Evolutionary conservation across 2,888 invertebrate genomes (phyloP), one percentile per base, ranked within the genome.

Genomic region (Phanerotoma sp.): DNA sequence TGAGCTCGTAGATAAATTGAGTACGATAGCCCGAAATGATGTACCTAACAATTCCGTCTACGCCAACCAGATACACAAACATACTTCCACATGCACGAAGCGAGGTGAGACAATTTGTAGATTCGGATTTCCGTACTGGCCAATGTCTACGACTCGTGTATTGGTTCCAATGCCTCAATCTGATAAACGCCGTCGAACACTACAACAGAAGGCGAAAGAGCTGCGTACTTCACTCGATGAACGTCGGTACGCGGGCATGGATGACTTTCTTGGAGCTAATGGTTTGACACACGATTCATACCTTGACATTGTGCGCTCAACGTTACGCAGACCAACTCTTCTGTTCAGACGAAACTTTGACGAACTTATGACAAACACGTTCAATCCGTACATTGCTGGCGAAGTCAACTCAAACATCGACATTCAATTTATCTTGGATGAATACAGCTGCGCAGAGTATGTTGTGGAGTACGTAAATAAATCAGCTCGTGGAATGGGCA

Each of bases 401-500:
- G 35, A 54, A 4, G 22, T 64, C 15, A 38, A 55, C 15, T 64
- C 62, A 2, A 65, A 65, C 32, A 63, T 55, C 22, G 62, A 63
- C 47, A 18, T 64, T 16, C 62, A 64, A 44, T 60, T 73, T 41
- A 77, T 77, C 5, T 51, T 45, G 33, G 77, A 78, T 13, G 75
- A 77, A 59, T 77, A 77, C 66, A 59, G 70, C n/a, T 78, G 77
- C 64, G 77, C 77, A 4, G 48, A 62, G 3, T 78, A 76, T 56
- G 73, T 79, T 22, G 72, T 72, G 30, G 77, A 78, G 48, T 77
- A 75, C 63, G 68, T 76, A 1, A 78, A 75, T 62, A 78, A 78
- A 57, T 51, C 62, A 10, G 65, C 69, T 56, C 49, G 73, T 65
- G 72, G 75, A 2, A 60, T 72, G 20, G 71, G 73, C 62, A 65